Percentiles rank a stretch among this genome's conserved stretches.
Evolutionary conservation across 30 jellyfish, hydroid and myxozoan species (phyloP).

Genomic region (Turritopsis dohrnii): DNA sequence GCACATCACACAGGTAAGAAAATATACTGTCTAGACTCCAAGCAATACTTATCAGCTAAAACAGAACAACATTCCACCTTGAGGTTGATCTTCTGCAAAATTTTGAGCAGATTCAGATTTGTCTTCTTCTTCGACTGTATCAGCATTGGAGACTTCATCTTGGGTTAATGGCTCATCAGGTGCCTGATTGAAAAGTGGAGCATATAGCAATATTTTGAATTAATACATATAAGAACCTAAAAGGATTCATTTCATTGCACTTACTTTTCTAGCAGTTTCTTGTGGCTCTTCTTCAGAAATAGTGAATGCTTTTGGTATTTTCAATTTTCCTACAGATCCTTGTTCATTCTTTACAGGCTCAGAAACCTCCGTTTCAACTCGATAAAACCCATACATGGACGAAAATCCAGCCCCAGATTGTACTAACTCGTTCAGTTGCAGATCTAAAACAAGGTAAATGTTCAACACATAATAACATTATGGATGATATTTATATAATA

Average conservation of each 20-base stretch:
- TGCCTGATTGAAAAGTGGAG: no score
- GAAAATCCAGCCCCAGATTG: slow-evolving; percentile 23
- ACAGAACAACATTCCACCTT: background rate
- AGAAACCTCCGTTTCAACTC: slow-evolving; percentile 13
- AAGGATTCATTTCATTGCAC: background rate
- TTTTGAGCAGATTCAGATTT: background rate
- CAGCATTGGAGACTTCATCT: no score
- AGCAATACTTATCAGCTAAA: background rate
- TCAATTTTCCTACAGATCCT: background rate
- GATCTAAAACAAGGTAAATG: background rate
- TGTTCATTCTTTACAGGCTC: background rate
- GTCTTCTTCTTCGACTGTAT: background rate
- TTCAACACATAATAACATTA: no score
- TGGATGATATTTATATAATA: background rate
- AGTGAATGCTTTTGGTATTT: slow-evolving; percentile 5
- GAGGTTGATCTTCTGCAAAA: background rate
- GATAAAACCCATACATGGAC: slow-evolving; percentile 6
- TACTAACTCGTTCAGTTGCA: background rate
- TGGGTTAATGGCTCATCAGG: no score
- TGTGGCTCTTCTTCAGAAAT: background rate
- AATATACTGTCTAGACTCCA: background rate
- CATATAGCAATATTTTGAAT: no score
- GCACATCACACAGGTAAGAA: background rate
- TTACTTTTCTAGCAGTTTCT: background rate
- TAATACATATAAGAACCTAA: background rate